Evolutionary conservation across 2,888 invertebrate species (phyloP).

Genomic region (Sacculina carcini): DNA sequence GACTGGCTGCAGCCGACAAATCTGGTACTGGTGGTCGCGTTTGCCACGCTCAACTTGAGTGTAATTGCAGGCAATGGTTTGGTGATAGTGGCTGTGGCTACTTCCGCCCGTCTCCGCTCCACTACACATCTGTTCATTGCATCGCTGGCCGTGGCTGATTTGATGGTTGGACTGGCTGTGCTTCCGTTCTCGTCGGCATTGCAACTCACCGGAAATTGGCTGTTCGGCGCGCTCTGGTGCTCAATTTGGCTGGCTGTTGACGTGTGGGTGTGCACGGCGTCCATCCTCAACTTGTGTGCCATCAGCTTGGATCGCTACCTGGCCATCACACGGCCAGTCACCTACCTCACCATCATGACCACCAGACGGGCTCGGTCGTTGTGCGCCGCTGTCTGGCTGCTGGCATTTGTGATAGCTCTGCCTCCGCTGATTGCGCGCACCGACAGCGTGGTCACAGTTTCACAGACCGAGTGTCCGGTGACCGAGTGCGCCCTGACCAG

Average conservation of each 20-base stretch:
- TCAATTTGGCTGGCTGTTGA: constrained; percentile 88
- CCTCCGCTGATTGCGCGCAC: constrained; percentile 89
- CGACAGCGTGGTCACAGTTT: constrained; percentile 22
- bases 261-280: constrained; percentile 97
- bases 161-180: constrained; percentile 80
- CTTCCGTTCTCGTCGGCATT: constrained; percentile 85
- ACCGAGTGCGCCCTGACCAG: constrained; percentile 63
- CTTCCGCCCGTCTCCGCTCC: constrained; percentile 56
- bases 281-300: constrained; percentile 81
- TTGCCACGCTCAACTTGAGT: constrained; percentile 58
- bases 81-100: constrained; percentile 76
- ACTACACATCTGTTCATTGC: constrained; percentile 94
- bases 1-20: neutral
- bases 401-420: constrained; percentile 86
- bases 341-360: constrained; percentile 67
- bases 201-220: constrained; percentile 77
- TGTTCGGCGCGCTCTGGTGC: constrained; percentile 88
- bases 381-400: constrained; percentile 76
- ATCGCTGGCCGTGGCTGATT: constrained; percentile 80
- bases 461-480: constrained; percentile 34
- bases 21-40: constrained; percentile 43
- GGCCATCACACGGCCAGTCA: constrained; percentile 83
- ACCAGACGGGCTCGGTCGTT: constrained; percentile 55
- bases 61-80: constrained; percentile 76
- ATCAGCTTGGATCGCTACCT: constrained; percentile 79